Conservation (phyloP, 1,140 invertebrate species). For the Trichonephila clavata region DNA sequence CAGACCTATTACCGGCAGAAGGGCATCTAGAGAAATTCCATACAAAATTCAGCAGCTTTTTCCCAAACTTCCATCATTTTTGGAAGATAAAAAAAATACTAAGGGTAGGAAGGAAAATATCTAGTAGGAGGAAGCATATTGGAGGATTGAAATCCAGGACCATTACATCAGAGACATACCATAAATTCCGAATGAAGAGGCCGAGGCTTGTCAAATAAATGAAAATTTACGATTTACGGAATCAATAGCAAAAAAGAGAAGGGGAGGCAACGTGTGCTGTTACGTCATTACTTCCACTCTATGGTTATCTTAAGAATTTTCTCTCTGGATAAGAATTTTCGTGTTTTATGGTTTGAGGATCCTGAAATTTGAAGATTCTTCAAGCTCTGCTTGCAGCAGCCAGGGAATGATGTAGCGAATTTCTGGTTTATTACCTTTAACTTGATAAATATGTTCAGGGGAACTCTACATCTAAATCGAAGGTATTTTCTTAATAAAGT, state of each 20-base stretch:
- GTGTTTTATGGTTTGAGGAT: conserved; percentile 30
- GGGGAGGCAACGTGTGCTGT: background rate
- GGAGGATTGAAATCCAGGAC: background rate
- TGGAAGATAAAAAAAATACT: background rate
- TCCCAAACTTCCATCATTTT: conserved; percentile 27
- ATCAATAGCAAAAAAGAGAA: conserved; percentile 34
- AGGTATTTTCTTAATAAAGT: background rate
- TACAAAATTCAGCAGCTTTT: conserved; percentile 34
- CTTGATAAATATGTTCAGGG: background rate
- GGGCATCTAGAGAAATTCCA: background rate
- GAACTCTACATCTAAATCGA: background rate
- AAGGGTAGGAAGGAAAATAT: background rate
- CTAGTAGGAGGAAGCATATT: background rate
- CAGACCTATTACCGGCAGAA: background rate
- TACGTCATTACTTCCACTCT: conserved; percentile 37
- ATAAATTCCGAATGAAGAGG: conserved; percentile 35
- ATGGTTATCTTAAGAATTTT: conserved; percentile 26
- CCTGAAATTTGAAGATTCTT: background rate
- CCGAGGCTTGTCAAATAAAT: conserved; percentile 45
- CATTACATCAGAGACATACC: conserved; percentile 43
- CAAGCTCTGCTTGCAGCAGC: background rate
- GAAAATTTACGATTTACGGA: conserved; percentile 54
- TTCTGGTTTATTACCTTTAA: background rate
- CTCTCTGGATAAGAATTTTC: conserved; percentile 6
- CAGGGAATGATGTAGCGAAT: background rate